These are phyloP conservation scores for Dendroctonus ponderosae DNA, from an alignment of 1,140 invertebrate species.

Conservation along the genomic window DNA sequence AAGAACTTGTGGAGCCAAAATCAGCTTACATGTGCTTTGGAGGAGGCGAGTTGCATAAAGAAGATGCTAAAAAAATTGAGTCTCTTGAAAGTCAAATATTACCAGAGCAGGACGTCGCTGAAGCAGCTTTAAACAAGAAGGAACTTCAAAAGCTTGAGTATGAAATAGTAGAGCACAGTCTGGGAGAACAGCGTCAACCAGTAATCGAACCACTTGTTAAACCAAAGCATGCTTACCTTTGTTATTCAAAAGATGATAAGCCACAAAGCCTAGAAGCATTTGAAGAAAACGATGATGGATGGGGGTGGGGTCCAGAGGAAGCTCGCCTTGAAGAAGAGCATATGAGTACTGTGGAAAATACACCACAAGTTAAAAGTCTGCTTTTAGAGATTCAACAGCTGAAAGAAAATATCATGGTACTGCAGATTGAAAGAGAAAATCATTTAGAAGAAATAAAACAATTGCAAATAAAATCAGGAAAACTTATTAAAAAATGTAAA, in stretches of 20 bases:
- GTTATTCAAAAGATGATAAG: slow-evolving; percentile 38
- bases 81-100: slow-evolving; percentile 36
- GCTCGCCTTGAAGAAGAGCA: slow-evolving; percentile 51
- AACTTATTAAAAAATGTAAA: slow-evolving; percentile 72
- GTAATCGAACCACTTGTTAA: slow-evolving; percentile 20
- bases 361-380: slow-evolving; percentile 34
- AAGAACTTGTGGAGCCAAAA: slow-evolving; percentile 50
- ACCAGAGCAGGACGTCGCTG: slow-evolving; percentile 23
- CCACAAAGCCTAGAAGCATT: slow-evolving; percentile 46
- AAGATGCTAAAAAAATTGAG: slow-evolving; percentile 9
- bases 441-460: slow-evolving; percentile 60
- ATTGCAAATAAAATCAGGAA: slow-evolving; percentile 63
- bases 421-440: slow-evolving; percentile 54
- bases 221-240: slow-evolving; percentile 27
- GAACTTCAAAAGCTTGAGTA: slow-evolving; percentile 23
- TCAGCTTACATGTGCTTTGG: slow-evolving; percentile 42
- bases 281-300: slow-evolving; percentile 54
- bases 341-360: slow-evolving; percentile 38
- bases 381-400: slow-evolving; percentile 50
- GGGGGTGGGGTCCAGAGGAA: slow-evolving; percentile 59
- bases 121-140: slow-evolving; percentile 21
- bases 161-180: slow-evolving; percentile 8
- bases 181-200: slow-evolving; percentile 12
- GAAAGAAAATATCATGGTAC: slow-evolving; percentile 53
- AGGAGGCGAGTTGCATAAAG: slow-evolving; percentile 3